Evolutionary conservation across 2,113 vertebrate species (phyloP).

Genomic region (Syrrhaptes paradoxus): DNA sequence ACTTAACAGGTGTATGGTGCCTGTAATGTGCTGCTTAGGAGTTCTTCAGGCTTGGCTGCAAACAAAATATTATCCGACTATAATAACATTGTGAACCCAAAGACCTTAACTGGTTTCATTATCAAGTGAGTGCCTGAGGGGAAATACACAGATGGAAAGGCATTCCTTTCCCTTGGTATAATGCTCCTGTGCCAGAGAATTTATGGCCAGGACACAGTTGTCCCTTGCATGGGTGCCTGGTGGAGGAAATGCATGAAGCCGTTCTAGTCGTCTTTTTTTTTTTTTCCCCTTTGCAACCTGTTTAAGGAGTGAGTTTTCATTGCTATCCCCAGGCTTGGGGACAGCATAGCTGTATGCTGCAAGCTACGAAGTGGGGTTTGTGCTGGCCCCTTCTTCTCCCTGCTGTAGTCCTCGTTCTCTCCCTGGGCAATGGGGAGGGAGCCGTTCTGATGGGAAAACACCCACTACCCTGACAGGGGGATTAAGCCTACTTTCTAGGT

Average conservation of each 20-base stretch:
- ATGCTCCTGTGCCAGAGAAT: constrained; percentile 46
- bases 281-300: background rate
- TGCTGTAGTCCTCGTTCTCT: background rate
- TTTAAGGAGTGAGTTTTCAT: background rate
- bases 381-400: background rate
- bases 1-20: constrained; percentile 64
- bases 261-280: background rate
- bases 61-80: constrained; percentile 62
- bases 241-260: background rate
- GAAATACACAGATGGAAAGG: constrained; percentile 63
- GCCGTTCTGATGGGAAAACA: background rate
- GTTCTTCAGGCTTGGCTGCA: constrained; percentile 57
- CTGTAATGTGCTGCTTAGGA: constrained; percentile 51
- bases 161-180: constrained; percentile 65
- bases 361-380: background rate
- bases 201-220: constrained; percentile 19
- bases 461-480: fast-evolving
- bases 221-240: background rate
- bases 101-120: constrained; percentile 72
- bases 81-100: constrained; percentile 68
- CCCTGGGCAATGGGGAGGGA: background rate
- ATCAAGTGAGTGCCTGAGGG: constrained; percentile 63
- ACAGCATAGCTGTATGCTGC: background rate
- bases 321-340: background rate
- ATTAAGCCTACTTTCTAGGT: background rate